These are phyloP conservation scores for Drosophila yooni DNA, from an alignment of 2,888 invertebrate genomes.

Conservation along the genomic window DNA sequence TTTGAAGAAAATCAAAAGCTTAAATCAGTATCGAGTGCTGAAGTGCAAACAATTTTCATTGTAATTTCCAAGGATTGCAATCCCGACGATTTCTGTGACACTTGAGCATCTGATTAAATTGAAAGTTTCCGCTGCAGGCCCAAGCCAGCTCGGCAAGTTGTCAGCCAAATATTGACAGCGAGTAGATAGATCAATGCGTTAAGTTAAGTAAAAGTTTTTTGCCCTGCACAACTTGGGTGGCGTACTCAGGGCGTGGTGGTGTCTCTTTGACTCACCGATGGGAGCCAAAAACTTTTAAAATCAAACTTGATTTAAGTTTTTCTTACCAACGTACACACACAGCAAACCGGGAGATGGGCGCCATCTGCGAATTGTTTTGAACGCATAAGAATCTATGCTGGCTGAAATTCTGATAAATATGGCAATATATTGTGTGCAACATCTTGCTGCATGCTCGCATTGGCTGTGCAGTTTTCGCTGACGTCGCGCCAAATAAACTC, in stretches of 20 bases:
- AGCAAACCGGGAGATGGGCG: not conserved
- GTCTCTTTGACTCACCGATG: slow-evolving; percentile 59
- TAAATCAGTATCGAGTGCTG: slow-evolving; percentile 25
- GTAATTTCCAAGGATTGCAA: slow-evolving; percentile 22
- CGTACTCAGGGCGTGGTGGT: slow-evolving; percentile 14
- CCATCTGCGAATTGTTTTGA: slow-evolving; percentile 9
- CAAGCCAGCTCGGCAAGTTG: slow-evolving; percentile 49
- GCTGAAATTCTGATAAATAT: slow-evolving; percentile 58
- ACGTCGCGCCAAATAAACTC: slow-evolving; percentile 33
- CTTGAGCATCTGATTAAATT: slow-evolving; percentile 69
- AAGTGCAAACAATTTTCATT: slow-evolving; percentile 43
- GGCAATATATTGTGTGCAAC: slow-evolving; percentile 57
- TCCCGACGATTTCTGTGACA: slow-evolving; percentile 48
- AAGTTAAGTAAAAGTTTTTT: slow-evolving; percentile 62
- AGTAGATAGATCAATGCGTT: slow-evolving; percentile 74
- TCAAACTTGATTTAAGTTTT: slow-evolving; percentile 75
- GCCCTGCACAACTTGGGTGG: slow-evolving; percentile 24
- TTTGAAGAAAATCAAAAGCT: slow-evolving; percentile 6
- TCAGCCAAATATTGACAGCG: slow-evolving; percentile 74
- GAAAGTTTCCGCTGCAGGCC: slow-evolving; percentile 58
- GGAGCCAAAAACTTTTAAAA: slow-evolving; percentile 65
- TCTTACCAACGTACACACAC: slow-evolving; percentile 27
- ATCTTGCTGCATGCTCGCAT: slow-evolving; percentile 33
- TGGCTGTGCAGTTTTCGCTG: slow-evolving; percentile 40
- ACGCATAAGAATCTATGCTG: slow-evolving; percentile 10